Evolutionary conservation across 2,113 vertebrate species (phyloP), one percentile per base, ranked within the genome.

Genomic region (Percopsis transmontana): DNA sequence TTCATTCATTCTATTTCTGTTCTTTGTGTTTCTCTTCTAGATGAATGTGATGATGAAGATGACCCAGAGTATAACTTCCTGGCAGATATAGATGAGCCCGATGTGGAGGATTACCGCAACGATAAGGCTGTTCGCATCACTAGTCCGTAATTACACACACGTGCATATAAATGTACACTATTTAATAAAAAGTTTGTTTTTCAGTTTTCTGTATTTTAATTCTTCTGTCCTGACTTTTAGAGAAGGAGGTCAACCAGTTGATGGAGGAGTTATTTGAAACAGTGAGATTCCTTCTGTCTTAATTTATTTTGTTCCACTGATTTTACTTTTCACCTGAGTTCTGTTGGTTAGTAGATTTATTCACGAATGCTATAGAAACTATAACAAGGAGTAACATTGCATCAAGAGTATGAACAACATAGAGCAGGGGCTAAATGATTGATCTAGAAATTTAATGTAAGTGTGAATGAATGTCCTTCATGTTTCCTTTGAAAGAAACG

Each of bases 221-320:
- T 8, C 8, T 41, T 18, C 51, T 33, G 45, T 19, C 54, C 55
- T 82, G 14, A 76, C 20, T 58, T 85, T 9, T 90, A 99, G 97
- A 99, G 83, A 98, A 96, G 87, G 97, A 99, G 72, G 96, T 98
- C 59, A 98, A 94, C 0, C 93, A 95, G n/a, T 85, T 99, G 85
- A 99, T 98, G 97, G 97, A 99, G 85, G 97, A 99, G 80, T 89
- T 99, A 18, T 99, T 98, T 91, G 95, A 98, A 69, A 94, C 97
- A 56, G 97, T 98, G 78, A 94, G 94, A 83, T 5, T 1, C 16
- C 13, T 21, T 1, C 57, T 14, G 21, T 4, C 24, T 1, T 0
- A 2, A 15, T 59, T 10, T 39, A 18, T 20, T 33, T 33, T 6
- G 27, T 33, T 33, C 27, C 27, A 1, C 27, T 33, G 27, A 33